phyloP scores from a whole-genome alignment of 2,113 vertebrate genomes.

The Thamnophis sirtalis region DNA sequence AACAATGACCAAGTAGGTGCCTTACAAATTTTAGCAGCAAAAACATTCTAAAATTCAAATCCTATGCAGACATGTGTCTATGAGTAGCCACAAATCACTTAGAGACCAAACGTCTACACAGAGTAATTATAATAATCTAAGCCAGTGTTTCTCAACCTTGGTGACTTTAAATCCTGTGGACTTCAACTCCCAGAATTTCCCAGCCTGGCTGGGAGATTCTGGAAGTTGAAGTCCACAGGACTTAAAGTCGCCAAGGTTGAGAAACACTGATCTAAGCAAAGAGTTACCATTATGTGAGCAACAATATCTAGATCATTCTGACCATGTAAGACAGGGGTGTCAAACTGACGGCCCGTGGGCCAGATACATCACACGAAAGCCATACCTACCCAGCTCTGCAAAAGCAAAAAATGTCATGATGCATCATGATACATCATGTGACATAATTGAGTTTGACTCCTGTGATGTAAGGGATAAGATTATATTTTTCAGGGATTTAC shows the following conservation, averaged over 20 bases:
- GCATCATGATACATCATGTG: no score
- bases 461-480: not conserved
- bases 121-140: not conserved
- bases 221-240: no score
- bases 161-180: no score
- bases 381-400: no score
- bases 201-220: no score
- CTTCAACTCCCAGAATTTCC: no score
- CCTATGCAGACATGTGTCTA: not conserved
- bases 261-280: not conserved
- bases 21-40: not conserved
- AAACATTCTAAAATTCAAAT: not conserved
- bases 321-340: not conserved
- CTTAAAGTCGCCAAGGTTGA: no score
- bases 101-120: not conserved
- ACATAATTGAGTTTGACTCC: no score
- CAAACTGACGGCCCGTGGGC: no score
- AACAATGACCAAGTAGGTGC: not conserved
- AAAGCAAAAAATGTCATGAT: no score
- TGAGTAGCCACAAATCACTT: not conserved
- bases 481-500: not conserved
- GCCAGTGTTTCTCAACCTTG: no score
- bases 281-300: not conserved
- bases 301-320: not conserved
- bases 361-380: no score